phyloP scores from a whole-genome alignment of 1,140 invertebrate species.

The Hypothenemus hampei region DNA sequence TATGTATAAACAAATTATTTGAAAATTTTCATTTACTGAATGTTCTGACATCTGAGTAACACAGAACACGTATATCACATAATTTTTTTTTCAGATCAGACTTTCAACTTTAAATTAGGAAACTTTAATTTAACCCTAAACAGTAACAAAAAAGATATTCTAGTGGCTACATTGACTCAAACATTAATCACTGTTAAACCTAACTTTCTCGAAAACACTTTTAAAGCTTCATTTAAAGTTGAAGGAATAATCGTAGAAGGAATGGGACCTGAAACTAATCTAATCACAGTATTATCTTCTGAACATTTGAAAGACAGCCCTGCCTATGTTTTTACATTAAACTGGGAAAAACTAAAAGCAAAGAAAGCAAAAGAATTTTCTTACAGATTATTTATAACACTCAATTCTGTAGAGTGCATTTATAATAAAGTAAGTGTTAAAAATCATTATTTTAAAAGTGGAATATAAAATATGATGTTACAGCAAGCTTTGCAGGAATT shows the following conservation, averaged over 20 bases:
- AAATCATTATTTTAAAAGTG: not conserved
- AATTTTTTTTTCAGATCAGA: slow-evolving; percentile 57
- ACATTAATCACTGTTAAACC: slow-evolving; percentile 40
- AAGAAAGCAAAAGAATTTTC: slow-evolving; percentile 62
- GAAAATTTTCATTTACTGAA: not conserved
- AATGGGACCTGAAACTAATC: slow-evolving; percentile 65
- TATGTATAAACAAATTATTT: not conserved
- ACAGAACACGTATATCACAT: not conserved
- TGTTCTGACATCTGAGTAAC: too few species aligned
- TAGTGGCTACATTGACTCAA: slow-evolving; percentile 69
- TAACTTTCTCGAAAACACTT: slow-evolving; percentile 33
- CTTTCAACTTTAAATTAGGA: slow-evolving; percentile 72
- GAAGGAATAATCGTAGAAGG: slow-evolving; percentile 78
- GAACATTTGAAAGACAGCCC: slow-evolving; percentile 50
- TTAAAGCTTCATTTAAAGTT: slow-evolving; percentile 44
- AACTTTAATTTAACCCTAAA: slow-evolving; percentile 68
- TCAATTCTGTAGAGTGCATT: slow-evolving; percentile 72
- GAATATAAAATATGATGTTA: slow-evolving; percentile 14
- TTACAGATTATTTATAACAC: slow-evolving; percentile 60
- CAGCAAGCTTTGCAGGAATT: slow-evolving; percentile 73
- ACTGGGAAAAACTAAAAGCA: slow-evolving; percentile 70
- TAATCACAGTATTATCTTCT: slow-evolving; percentile 58
- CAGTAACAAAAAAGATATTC: slow-evolving; percentile 60
- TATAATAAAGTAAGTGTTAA: slow-evolving; percentile 67
- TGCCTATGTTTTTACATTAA: slow-evolving; percentile 69